phyloP scores from a whole-genome alignment of 2,797 vertebrate genomes.

The Micrastur ruficollis region DNA sequence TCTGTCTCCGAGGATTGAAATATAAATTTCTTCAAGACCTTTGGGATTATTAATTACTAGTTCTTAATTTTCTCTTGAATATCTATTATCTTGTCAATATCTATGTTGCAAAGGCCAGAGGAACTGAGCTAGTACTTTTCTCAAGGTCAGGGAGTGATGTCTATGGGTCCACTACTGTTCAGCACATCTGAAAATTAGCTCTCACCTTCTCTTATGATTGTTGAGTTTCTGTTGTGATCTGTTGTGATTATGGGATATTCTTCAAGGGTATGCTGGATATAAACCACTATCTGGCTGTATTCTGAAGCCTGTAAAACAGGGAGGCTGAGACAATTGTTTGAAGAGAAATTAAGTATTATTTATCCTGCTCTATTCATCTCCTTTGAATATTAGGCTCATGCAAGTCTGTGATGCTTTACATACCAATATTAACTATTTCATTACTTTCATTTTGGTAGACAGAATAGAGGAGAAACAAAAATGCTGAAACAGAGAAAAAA shows the following conservation, averaged over 20 bases:
- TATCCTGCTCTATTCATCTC: background rate
- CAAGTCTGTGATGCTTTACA: background rate
- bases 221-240: background rate
- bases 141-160: background rate
- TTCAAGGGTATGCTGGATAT: background rate
- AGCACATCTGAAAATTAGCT: background rate
- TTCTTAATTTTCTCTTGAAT: background rate
- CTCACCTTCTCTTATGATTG: background rate
- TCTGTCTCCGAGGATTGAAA: background rate
- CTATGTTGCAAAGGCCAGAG: background rate
- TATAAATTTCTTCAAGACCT: background rate
- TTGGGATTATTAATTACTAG: background rate
- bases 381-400: background rate
- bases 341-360: background rate
- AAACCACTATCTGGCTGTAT: background rate
- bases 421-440: background rate
- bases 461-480: background rate
- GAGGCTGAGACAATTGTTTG: background rate
- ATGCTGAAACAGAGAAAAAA: background rate
- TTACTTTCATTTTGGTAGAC: background rate
- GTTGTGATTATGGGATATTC: background rate
- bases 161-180: background rate
- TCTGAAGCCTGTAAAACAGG: background rate
- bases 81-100: background rate
- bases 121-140: background rate